Evolutionary conservation across 2,113 vertebrate genomes (phyloP).

Genomic region (Dicentrarchus labrax): DNA sequence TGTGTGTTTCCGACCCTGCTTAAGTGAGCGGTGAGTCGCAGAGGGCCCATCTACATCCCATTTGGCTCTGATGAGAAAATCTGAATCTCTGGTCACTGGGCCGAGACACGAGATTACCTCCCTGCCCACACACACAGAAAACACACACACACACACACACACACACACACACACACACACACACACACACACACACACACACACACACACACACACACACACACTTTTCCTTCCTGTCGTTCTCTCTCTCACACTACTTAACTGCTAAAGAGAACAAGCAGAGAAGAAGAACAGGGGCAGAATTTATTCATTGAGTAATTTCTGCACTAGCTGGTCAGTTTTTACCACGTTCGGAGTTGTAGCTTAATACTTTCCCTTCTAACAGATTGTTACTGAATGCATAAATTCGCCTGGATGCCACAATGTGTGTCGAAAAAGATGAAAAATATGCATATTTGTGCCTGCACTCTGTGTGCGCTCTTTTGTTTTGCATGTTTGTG

Average conservation of each 20-base stretch:
- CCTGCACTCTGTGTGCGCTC: not conserved
- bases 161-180: not conserved
- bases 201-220: constrained; percentile 21
- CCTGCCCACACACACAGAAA: constrained; percentile 21
- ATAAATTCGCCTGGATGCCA: not conserved
- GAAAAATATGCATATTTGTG: too few species aligned
- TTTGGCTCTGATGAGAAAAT: constrained; percentile 64
- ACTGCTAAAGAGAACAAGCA: constrained; percentile 25
- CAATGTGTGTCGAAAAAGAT: too few species aligned
- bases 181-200: constrained; percentile 9
- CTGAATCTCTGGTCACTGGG: constrained; percentile 52
- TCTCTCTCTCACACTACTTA: constrained; percentile 34
- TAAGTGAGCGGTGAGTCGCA: constrained; percentile 48
- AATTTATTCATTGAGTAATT: constrained; percentile 32
- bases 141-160: constrained; percentile 14
- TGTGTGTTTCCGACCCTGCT: not conserved
- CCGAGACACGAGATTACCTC: constrained; percentile 45
- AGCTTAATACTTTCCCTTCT: not conserved
- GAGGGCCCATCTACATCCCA: constrained; percentile 56
- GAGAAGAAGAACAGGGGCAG: constrained; percentile 1
- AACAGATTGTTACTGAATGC: not conserved
- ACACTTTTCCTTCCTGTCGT: not conserved
- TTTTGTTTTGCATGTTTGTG: not conserved
- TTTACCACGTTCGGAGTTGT: not conserved
- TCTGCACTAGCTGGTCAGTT: not conserved